Evolutionary conservation across 2,113 vertebrate species (phyloP).

Genomic region (Bubo blakistoni): DNA sequence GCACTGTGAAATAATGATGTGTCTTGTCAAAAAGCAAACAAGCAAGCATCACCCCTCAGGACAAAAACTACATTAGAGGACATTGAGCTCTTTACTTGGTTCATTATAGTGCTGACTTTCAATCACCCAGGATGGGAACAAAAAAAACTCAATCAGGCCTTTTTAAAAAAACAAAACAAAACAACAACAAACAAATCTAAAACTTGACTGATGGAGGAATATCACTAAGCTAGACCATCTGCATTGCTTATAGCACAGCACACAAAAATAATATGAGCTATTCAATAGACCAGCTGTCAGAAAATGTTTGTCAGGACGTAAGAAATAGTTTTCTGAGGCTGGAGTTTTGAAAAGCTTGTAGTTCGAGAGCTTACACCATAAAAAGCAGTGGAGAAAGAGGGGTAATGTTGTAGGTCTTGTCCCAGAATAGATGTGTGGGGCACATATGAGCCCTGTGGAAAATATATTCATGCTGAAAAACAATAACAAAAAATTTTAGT

Average conservation of each 20-base stretch:
- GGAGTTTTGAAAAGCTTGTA: not conserved
- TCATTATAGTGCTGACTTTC: conserved; percentile 51
- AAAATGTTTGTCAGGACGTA: conserved; percentile 15
- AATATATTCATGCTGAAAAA: not conserved
- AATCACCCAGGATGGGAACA: not conserved
- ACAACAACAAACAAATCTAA: conserved; percentile 11
- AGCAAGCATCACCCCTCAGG: conserved; percentile 49
- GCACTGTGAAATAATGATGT: conserved; percentile 45
- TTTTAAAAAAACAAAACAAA: conserved; percentile 9
- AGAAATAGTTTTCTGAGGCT: not conserved
- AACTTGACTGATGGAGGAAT: conserved; percentile 45
- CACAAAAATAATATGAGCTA: conserved; percentile 36
- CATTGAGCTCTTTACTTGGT: conserved; percentile 42
- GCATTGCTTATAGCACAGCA: conserved; percentile 51
- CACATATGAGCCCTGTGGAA: not conserved
- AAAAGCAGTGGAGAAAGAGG: not conserved
- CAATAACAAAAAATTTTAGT: not conserved
- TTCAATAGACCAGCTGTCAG: conserved; percentile 45
- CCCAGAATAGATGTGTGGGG: not conserved
- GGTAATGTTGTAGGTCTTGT: not conserved
- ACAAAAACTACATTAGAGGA: conserved; percentile 53
- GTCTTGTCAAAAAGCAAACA: conserved; percentile 43
- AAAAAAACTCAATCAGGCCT: conserved; percentile 26
- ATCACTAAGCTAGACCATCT: conserved; percentile 41
- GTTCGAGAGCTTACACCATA: not conserved